Conservation (phyloP, 2,888 invertebrate species). For the Nomada flava region DNA sequence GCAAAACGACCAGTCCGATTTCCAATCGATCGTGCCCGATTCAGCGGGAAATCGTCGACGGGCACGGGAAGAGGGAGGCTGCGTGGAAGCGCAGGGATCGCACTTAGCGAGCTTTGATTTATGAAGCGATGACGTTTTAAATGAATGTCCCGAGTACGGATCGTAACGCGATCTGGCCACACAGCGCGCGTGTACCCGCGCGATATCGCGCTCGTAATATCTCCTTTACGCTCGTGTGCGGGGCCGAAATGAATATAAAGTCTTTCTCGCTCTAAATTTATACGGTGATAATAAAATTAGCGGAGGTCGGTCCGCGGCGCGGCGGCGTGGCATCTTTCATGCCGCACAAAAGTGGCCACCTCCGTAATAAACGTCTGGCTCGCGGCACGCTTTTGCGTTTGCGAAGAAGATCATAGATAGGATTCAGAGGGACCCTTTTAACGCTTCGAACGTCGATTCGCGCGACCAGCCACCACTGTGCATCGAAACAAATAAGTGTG, state of each 20-base stretch:
- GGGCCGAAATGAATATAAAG: slow-evolving; percentile 61
- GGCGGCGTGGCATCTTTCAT: slow-evolving; percentile 39
- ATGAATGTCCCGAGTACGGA: slow-evolving; percentile 68
- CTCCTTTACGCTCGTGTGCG: slow-evolving; percentile 61
- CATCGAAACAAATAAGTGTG: too few relatives aligned
- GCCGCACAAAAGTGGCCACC: slow-evolving; percentile 36
- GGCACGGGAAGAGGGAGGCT: slow-evolving; percentile 6
- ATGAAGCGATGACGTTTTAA: slow-evolving; percentile 71
- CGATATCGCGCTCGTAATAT: slow-evolving; percentile 65
- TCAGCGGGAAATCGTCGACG: too few relatives aligned
- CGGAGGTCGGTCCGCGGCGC: not conserved
- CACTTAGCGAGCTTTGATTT: slow-evolving; percentile 68
- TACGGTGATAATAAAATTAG: slow-evolving; percentile 59
- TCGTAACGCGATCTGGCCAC: slow-evolving; percentile 73
- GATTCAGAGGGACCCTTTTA: slow-evolving; percentile 38
- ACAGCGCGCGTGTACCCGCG: slow-evolving; percentile 63
- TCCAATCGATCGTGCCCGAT: not conserved
- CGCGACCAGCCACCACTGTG: not conserved
- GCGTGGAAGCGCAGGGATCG: slow-evolving; percentile 43
- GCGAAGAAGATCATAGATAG: slow-evolving; percentile 54
- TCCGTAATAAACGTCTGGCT: slow-evolving; percentile 49
- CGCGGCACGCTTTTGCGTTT: slow-evolving; percentile 49
- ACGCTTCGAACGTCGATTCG: slow-evolving; percentile 26
- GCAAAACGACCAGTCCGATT: not conserved
- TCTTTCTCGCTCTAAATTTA: slow-evolving; percentile 53